A percentile compares a stretch with the other conserved stretches of the same genome.
Evolutionary conservation across 2,888 invertebrate species (phyloP).

Genomic region (Lacanobia wlatinum): DNA sequence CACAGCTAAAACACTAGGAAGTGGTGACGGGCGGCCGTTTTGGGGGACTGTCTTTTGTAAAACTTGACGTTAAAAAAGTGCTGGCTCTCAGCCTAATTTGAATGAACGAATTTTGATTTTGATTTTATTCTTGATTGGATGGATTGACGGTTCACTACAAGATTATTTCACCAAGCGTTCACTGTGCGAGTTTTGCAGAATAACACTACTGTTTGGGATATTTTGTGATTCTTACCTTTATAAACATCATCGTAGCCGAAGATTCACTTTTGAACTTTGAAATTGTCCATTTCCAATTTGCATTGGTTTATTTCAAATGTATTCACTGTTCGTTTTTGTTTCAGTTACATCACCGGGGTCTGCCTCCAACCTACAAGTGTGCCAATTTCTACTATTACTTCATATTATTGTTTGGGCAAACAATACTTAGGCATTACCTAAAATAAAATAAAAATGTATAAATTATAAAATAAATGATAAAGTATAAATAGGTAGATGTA

Average conservation of each 20-base stretch:
- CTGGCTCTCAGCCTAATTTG: no score
- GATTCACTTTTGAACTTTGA: no score
- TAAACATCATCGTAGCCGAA: not conserved
- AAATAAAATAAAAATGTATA: constrained; percentile 66
- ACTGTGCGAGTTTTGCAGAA: no score
- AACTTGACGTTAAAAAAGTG: no score
- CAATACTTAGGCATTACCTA: constrained; percentile 78
- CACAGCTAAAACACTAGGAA: no score
- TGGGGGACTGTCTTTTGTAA: no score
- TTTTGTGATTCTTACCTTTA: not conserved
- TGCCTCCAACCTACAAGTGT: constrained; percentile 79
- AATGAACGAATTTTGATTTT: no score
- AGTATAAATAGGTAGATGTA: constrained; percentile 80
- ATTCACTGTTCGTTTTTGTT: constrained; percentile 66
- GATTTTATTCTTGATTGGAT: no score
- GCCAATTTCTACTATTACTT: constrained; percentile 84
- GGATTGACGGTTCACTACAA: no score
- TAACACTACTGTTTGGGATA: not conserved
- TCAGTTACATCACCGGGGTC: constrained; percentile 89
- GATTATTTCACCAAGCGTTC: no score
- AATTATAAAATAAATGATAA: constrained; percentile 73
- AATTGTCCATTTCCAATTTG: not conserved
- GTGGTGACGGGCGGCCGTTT: no score
- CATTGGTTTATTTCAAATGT: not conserved
- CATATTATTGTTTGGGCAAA: constrained; percentile 83